These are phyloP conservation scores for Chloebia gouldiae DNA, from an alignment of 2,113 vertebrate species.

Conservation along the genomic window DNA sequence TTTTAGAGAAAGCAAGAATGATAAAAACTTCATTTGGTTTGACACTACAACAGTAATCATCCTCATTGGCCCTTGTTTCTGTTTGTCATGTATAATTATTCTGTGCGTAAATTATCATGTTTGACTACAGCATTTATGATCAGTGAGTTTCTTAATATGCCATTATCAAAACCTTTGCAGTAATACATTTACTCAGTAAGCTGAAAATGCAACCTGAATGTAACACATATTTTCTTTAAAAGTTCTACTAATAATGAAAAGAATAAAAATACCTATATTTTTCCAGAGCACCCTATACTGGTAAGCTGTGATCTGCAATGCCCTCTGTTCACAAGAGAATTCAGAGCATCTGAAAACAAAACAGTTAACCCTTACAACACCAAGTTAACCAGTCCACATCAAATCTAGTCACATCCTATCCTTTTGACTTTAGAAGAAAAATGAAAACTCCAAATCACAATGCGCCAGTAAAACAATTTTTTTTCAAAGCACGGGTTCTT, in stretches of 20 bases:
- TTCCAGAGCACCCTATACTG: neutral
- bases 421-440: neutral
- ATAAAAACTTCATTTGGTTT: constrained; percentile 11
- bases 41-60: neutral
- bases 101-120: constrained; percentile 12
- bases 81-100: constrained; percentile 41
- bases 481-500: neutral
- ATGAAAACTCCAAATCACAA: neutral
- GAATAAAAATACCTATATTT: neutral
- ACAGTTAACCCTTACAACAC: neutral
- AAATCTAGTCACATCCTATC: neutral
- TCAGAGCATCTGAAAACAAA: neutral
- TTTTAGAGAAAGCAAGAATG: neutral
- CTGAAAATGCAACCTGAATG: neutral
- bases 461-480: neutral
- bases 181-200: neutral
- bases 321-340: neutral
- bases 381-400: neutral
- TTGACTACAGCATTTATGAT: constrained; percentile 38
- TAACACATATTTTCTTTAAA: neutral
- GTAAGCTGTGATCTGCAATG: neutral
- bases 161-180: neutral
- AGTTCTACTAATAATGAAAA: neutral
- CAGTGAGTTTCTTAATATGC: constrained; percentile 6
- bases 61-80: constrained; percentile 54